Base-by-base conservation (phyloP, 1,140 invertebrate genomes). In the Arion vulgaris region DNA sequence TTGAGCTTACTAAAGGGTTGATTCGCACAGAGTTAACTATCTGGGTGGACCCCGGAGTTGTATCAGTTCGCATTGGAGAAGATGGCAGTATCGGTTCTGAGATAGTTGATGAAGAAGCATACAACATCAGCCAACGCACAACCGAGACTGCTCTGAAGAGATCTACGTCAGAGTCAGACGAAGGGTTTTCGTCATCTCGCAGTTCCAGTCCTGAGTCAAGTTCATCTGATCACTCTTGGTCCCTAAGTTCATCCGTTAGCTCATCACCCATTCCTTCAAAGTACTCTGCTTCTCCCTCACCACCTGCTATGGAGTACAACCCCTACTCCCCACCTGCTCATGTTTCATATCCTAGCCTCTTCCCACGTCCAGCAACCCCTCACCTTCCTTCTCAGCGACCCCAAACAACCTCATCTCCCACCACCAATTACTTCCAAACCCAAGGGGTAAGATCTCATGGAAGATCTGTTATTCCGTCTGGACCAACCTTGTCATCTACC, bases 31-130 rank as follows among this genome's bases (percentile, higher is more conserved):
- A 81, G 49, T 38, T 81, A 32, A 81, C 80, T 81, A 74, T 81
- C 45, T 81, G 80, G 80, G 80, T 81, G 4, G 80, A 81, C 51
- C 80, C 80, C 39, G 80, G 80, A 51, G 80, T 81, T 57, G 80
- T 81, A 57, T 81, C 80, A 9, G 51, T 81, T 17, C 80, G 80
- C 7, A 81, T 81, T 57, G 80, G 80, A 11, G 80, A 81, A 57
- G 80, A 81, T 57, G 80, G 80, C 13, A 81, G 80, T 69, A 74
- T 81, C 62, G 80, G 80, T 9, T 57, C 68, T 45, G 80, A 81
- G 34, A 28, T 73, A n/a, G 51, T 81, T 72, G 80, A 81, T 57
- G 71, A 73, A 39, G 69, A 80, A 23, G 36, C 68, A 1, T 80
- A 80, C 45, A 80, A 71, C n/a, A 49, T 38, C 7, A 51, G 41